Conservation (phyloP, 37 sponge, comb jelly and placozoan species). For the Halichondria panicea region DNA sequence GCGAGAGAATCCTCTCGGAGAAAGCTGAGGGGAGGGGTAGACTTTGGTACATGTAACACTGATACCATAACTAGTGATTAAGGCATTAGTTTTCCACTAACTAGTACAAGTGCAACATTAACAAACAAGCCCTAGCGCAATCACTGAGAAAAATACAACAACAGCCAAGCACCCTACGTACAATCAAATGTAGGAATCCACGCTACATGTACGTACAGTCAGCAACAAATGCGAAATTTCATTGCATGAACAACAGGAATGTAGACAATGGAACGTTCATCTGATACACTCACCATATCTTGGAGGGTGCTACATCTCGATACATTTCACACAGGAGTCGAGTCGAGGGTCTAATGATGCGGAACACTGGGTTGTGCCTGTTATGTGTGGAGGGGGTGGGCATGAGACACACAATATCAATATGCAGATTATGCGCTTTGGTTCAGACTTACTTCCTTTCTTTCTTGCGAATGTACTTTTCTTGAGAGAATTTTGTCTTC, state of each 20-base stretch:
- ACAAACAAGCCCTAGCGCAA: neutral
- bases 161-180: no score
- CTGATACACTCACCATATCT: conserved; percentile 50
- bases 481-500: conserved; percentile 78
- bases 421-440: neutral
- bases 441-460: conserved; percentile 47
- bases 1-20: conserved; percentile 71
- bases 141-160: no score
- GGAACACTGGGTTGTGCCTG: conserved; percentile 65
- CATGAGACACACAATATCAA: neutral
- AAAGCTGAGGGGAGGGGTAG: conserved; percentile 20
- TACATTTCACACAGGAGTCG: conserved; percentile 63
- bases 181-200: no score
- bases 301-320: conserved; percentile 35
- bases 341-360: conserved; percentile 50
- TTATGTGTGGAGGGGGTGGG: no score
- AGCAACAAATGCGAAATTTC: neutral
- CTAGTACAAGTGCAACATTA: neutral
- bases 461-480: conserved; percentile 83
- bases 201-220: no score
- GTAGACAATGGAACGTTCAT: neutral
- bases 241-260: neutral
- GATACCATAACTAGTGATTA: neutral
- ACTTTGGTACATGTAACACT: neutral
- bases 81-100: neutral